Evolutionary conservation across 1,140 invertebrate species (phyloP), one percentile per base, ranked within the genome.

Genomic region (Hesperophylax magnus): DNA sequence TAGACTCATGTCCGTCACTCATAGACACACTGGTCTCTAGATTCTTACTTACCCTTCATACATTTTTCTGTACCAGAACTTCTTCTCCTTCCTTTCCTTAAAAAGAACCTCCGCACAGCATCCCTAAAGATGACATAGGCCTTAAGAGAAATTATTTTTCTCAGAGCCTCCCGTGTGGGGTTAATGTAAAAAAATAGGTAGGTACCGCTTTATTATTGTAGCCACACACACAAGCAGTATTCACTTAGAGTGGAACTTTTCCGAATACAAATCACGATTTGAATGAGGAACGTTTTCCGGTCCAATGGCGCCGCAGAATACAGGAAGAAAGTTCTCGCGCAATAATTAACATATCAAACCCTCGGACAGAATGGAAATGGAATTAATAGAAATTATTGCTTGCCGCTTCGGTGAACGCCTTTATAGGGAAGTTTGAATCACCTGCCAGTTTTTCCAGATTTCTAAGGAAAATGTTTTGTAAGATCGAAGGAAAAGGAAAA

Each of bases 271-370:
- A 83, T 81, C 82, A 81, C 53, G 82, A 63, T 81, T 83, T 76
- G 63, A 83, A 79, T 80, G 79, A 63, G 24, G 31, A 79, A 60
- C 79, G 75, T 79, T 79, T 83, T 81, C 79, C 72, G 34, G 79
- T 54, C 58, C 24, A 81, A 53, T 63, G 72, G 79, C 39, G 54
- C 56, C 75, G 47, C 71, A 81, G 67, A 81, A 77, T 78, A 83
- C 65, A 81, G 78, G 74, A 77, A 83, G 69, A 80, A 83, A 83
- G 79, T 81, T 81, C 56, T 60, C 81, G 69, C 69, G 74, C 71
- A 56, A 75, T 80, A 80, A 83, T 83, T 83, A 83, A 83, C 77
- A 83, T 83, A 81, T 74, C 78, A 52, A 65, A 53, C 61, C 54
- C 39, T 67, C 22, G 24, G 60, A 47, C 76, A 53, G 60, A 77